phyloP scores from a whole-genome alignment of 2,888 invertebrate species.

The Liodrosophila aerea region DNA sequence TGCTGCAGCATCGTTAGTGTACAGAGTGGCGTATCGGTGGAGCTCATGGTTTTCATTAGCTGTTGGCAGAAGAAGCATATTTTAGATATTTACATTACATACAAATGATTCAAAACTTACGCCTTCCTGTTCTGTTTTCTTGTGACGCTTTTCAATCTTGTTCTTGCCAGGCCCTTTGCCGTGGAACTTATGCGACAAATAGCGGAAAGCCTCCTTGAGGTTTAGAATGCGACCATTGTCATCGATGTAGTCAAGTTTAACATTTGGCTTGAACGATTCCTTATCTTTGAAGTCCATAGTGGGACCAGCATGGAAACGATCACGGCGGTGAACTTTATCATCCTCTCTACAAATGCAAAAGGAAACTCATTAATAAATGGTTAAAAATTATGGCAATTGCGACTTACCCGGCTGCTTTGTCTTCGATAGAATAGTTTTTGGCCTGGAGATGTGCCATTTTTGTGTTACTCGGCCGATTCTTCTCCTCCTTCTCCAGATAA shows the following conservation, averaged over 20 bases:
- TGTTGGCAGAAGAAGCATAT: slow-evolving; percentile 76
- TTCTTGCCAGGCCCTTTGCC: slow-evolving; percentile 99
- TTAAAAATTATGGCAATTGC: background rate
- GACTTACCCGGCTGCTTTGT: slow-evolving; percentile 87
- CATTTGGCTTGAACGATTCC: slow-evolving; percentile 93
- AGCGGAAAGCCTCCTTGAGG: slow-evolving; percentile 98
- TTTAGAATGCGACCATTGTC: slow-evolving; percentile 96
- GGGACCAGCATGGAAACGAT: slow-evolving; percentile 90
- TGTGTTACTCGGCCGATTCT: slow-evolving; percentile 88
- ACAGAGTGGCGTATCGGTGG: slow-evolving; percentile 97
- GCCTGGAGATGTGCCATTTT: slow-evolving; percentile 90
- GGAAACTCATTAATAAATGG: background rate
- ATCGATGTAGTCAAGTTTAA: slow-evolving; percentile 98
- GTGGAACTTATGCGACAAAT: slow-evolving; percentile 98
- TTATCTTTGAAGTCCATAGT: slow-evolving; percentile 96
- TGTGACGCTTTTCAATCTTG: slow-evolving; percentile 97
- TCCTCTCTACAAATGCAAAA: slow-evolving; percentile 86
- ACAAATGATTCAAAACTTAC: slow-evolving; percentile 80
- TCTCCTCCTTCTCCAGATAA: slow-evolving; percentile 92
- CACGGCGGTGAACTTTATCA: slow-evolving; percentile 90
- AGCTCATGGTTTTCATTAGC: slow-evolving; percentile 98
- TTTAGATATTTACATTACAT: background rate
- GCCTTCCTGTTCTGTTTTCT: slow-evolving; percentile 96
- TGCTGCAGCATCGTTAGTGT: slow-evolving; percentile 96
- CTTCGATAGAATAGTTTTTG: slow-evolving; percentile 91